A percentile compares a stretch with the other conserved stretches of the same genome.
phyloP scores from a whole-genome alignment of 1,140 invertebrate species.

The Danaus melanippus region DNA sequence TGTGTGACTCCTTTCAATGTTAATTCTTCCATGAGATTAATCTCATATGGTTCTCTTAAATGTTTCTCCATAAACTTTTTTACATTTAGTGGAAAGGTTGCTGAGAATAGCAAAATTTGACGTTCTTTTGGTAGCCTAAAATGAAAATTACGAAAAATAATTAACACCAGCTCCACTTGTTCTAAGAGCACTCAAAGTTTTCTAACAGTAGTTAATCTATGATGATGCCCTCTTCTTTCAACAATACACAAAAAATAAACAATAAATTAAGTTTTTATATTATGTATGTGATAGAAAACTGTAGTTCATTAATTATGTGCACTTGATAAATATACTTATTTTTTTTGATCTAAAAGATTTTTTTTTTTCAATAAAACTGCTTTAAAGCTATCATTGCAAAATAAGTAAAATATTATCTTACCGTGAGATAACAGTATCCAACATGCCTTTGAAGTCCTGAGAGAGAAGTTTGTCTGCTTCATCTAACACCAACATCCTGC shows the following conservation, averaged over 20 bases:
- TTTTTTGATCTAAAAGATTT: too few species aligned
- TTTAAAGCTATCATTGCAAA: neutral
- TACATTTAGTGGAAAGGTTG: conserved; percentile 99
- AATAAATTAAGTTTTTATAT: too few species aligned
- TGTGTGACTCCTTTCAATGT: conserved; percentile 99
- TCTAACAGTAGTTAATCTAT: too few species aligned
- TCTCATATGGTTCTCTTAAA: conserved; percentile 97
- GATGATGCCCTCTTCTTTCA: too few species aligned
- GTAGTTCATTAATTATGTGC: too few species aligned
- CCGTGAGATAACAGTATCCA: conserved; percentile 95
- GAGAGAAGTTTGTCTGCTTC: conserved; percentile 99
- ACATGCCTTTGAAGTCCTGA: conserved; percentile 99
- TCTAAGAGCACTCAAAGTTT: too few species aligned
- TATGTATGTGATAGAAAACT: too few species aligned
- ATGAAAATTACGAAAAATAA: conserved; percentile 12
- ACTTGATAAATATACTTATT: too few species aligned
- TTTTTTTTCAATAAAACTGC: too few species aligned
- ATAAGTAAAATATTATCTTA: conserved; percentile 24
- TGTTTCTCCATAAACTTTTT: conserved; percentile 99
- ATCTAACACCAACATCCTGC: conserved; percentile 97
- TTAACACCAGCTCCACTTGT: neutral
- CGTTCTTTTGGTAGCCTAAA: conserved; percentile 90
- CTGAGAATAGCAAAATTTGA: conserved; percentile 98
- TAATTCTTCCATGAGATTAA: conserved; percentile 99
- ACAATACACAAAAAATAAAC: too few species aligned